phyloP scores from a whole-genome alignment of 2,797 vertebrate genomes.

The Urocyon cinereoargenteus region DNA sequence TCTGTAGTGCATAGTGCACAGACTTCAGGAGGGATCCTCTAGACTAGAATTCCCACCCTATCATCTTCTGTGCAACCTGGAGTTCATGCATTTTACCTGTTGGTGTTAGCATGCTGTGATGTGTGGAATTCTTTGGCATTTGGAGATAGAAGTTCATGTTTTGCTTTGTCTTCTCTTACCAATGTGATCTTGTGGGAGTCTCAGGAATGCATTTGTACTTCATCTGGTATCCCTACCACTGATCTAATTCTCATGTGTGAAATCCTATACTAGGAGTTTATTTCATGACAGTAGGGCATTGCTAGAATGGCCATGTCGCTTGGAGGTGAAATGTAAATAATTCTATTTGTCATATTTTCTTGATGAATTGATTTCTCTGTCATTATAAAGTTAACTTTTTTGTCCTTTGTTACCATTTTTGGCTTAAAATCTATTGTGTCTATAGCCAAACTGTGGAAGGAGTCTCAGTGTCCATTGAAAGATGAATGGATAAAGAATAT shows the following conservation, averaged over 20 bases:
- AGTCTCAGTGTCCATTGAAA: too few relatives aligned
- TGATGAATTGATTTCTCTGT: neutral
- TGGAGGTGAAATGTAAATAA: neutral
- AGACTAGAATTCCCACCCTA: too few relatives aligned
- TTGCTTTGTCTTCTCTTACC: neutral
- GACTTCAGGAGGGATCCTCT: neutral
- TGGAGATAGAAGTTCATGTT: neutral
- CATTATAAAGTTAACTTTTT: neutral
- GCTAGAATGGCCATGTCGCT: neutral
- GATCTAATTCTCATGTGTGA: neutral
- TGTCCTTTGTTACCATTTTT: neutral
- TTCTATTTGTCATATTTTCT: neutral
- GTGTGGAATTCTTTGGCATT: neutral
- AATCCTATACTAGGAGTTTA: neutral
- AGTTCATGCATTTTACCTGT: neutral
- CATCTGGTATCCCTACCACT: neutral
- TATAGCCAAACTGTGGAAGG: too few relatives aligned
- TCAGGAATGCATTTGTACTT: neutral
- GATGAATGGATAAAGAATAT: too few relatives aligned
- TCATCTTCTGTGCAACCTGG: neutral
- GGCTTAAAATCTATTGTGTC: neutral
- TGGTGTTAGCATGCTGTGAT: neutral
- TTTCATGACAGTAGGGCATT: neutral
- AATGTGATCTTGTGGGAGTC: neutral
- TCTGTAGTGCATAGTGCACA: neutral